These are phyloP conservation scores for Paraplagusia blochii DNA, from an alignment of 2,113 vertebrate genomes.

Conservation along the genomic window DNA sequence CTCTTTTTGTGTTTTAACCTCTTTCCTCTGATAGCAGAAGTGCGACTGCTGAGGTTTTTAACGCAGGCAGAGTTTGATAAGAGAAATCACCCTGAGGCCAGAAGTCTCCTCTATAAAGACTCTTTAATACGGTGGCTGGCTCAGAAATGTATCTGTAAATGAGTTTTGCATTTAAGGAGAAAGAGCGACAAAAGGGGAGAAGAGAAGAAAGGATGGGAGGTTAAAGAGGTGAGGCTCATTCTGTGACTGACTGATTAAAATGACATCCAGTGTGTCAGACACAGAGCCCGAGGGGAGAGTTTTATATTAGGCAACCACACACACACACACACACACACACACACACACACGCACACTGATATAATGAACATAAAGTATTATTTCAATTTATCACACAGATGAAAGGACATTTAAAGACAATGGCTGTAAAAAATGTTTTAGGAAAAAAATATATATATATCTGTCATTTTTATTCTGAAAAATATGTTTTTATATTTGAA, in stretches of 20 bases:
- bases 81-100: constrained; percentile 23
- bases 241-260: constrained; percentile 65
- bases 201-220: constrained; percentile 31
- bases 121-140: constrained; percentile 38
- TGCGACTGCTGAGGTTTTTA: not conserved
- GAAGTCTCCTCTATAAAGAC: constrained; percentile 24
- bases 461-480: too few relatives aligned
- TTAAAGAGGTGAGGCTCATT: constrained; percentile 46
- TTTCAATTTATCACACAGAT: constrained; percentile 47
- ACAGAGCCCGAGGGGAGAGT: constrained; percentile 42
- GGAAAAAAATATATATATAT: not conserved
- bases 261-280: constrained; percentile 59
- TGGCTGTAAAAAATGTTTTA: constrained; percentile 23
- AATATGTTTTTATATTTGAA: too few relatives aligned
- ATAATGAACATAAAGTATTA: constrained; percentile 52
- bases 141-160: constrained; percentile 39
- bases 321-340: too few relatives aligned
- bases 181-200: constrained; percentile 34
- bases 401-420: constrained; percentile 42
- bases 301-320: constrained; percentile 40
- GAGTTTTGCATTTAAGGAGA: constrained; percentile 51
- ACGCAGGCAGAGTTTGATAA: constrained; percentile 1
- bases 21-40: not conserved
- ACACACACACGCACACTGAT: not conserved
- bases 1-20: too few relatives aligned